These are phyloP conservation scores for Cyclophora albipunctata DNA, from an alignment of 2,888 invertebrate genomes.

Conservation along the genomic window DNA sequence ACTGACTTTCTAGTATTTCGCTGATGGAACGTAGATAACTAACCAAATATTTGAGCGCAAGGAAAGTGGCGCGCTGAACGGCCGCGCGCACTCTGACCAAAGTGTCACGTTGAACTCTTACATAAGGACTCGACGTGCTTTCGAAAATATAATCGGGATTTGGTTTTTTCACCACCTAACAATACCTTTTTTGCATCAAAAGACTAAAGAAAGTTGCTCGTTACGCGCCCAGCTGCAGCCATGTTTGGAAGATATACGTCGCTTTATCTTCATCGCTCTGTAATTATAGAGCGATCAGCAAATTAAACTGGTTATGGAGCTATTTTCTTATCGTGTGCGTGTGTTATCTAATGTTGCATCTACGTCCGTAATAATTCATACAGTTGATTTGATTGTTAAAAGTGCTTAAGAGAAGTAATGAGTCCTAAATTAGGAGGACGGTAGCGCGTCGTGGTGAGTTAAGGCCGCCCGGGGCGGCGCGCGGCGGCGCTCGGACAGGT, in stretches of 20 bases:
- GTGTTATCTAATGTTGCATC: too few relatives aligned
- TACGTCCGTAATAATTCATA: too few relatives aligned
- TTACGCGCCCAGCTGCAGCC: constrained; percentile 30
- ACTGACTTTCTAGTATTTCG: constrained; percentile 21
- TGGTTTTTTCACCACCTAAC: constrained; percentile 52
- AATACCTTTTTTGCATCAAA: constrained; percentile 43
- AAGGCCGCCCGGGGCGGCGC: constrained; percentile 42
- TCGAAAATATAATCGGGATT: constrained; percentile 67
- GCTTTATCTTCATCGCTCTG: constrained; percentile 8
- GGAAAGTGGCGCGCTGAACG: constrained; percentile 69
- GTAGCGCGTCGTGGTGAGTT: constrained; percentile 8
- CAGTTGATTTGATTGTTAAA: too few relatives aligned
- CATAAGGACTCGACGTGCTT: constrained; percentile 69
- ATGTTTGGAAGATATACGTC: constrained; percentile 20
- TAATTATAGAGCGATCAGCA: constrained; percentile 3
- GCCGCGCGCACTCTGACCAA: constrained; percentile 43
- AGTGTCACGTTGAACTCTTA: constrained; percentile 75
- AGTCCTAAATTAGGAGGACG: too few relatives aligned
- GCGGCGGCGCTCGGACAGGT: constrained; percentile 47
- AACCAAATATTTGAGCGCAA: constrained; percentile 59
- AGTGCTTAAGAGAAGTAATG: too few relatives aligned
- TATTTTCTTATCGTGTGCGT: too few relatives aligned
- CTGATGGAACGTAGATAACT: constrained; percentile 28
- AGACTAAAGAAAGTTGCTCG: constrained; percentile 48
- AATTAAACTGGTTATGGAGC: constrained; percentile 1